Percentiles rank a stretch among this genome's conserved stretches.
These are phyloP conservation scores for Ictalurus furcatus DNA, from an alignment of 2,113 vertebrate species.

Conservation along the genomic window DNA sequence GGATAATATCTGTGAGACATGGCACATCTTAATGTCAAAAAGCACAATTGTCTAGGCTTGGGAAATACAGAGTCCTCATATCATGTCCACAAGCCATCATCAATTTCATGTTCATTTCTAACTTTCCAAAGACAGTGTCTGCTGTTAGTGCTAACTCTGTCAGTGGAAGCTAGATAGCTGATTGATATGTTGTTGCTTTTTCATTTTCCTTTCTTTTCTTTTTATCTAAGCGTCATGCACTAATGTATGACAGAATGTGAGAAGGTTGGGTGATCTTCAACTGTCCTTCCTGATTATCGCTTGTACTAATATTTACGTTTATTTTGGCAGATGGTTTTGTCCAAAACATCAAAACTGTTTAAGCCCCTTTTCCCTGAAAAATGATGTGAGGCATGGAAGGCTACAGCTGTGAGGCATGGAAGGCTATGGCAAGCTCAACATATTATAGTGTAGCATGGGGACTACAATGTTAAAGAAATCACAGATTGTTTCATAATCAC, in stretches of 20 bases:
- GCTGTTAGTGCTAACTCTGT: background rate
- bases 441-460: background rate
- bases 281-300: background rate
- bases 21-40: background rate
- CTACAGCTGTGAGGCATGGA: background rate
- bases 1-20: background rate
- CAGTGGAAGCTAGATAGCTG: background rate
- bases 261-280: background rate
- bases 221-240: background rate
- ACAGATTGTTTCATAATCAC: background rate
- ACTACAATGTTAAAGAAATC: background rate
- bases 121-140: background rate
- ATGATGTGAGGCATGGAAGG: background rate
- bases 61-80: background rate
- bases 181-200: background rate
- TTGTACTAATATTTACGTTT: background rate
- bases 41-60: background rate
- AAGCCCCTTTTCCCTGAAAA: background rate
- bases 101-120: background rate
- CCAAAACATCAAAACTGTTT: background rate
- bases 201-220: background rate
- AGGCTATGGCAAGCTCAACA: background rate
- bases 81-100: background rate
- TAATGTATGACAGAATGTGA: background rate
- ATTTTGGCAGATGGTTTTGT: background rate